Evolutionary conservation across 2,113 vertebrate genomes (phyloP).

Genomic region (Origma solitaria): DNA sequence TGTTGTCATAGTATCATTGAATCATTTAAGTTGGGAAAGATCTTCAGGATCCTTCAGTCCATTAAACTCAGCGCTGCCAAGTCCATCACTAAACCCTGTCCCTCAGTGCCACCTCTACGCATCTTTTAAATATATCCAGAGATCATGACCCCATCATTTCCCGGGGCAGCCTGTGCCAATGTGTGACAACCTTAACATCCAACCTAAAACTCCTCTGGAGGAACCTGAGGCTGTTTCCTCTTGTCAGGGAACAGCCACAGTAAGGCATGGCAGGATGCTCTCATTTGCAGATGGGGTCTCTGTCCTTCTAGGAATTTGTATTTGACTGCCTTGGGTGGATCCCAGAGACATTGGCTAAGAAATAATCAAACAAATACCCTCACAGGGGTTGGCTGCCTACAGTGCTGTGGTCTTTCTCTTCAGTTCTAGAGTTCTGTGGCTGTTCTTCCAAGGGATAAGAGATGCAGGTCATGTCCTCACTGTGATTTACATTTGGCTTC

Average conservation of each 20-base stretch:
- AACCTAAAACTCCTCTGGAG: not conserved
- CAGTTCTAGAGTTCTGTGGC: not conserved
- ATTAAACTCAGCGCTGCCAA: not conserved
- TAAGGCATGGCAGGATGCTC: not conserved
- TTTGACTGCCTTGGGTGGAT: not conserved
- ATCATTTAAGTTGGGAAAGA: not conserved
- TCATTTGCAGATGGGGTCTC: not conserved
- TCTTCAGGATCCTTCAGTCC: not conserved
- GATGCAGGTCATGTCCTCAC: not conserved
- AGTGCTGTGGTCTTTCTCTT: not conserved
- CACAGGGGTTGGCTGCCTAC: not conserved
- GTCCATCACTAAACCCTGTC: not conserved
- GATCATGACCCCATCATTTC: fast-evolving
- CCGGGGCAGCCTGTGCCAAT: not conserved
- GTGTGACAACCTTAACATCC: not conserved
- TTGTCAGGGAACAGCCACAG: fast-evolving
- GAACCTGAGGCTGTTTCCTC: not conserved
- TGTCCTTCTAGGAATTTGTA: not conserved
- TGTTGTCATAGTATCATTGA: not conserved
- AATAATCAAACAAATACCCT: not conserved
- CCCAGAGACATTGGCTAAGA: not conserved
- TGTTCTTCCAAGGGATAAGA: not conserved
- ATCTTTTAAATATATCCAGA: not conserved
- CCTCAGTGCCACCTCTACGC: not conserved
- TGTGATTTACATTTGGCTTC: not conserved